Conservation (phyloP, 2,797 vertebrate species). For the Eulemur rubriventer region DNA sequence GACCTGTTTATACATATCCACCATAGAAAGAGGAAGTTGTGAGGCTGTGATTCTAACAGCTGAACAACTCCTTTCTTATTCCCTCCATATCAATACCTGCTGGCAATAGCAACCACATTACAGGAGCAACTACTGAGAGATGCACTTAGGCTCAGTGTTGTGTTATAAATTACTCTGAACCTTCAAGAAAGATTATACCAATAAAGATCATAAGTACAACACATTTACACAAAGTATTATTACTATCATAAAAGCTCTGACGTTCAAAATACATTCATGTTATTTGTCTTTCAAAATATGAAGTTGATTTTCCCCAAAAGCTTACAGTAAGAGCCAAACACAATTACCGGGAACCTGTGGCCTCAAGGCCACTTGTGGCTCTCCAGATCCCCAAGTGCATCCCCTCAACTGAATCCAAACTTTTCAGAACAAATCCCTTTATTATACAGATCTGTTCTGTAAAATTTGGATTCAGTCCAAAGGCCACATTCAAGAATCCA, state of each 20-base stretch:
- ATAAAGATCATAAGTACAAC: slow-evolving; percentile 29
- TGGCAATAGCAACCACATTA: background rate
- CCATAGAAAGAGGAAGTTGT: background rate
- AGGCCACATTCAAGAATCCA: no score
- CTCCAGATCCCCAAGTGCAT: no score
- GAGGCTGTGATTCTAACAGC: background rate
- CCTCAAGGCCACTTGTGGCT: background rate
- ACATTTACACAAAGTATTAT: slow-evolving; percentile 5
- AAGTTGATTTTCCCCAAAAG: slow-evolving; percentile 17
- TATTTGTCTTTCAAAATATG: slow-evolving; percentile 33
- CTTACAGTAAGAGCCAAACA: background rate
- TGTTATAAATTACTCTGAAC: background rate
- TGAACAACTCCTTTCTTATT: background rate
- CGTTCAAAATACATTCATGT: background rate
- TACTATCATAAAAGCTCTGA: background rate
- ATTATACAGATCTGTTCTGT: no score
- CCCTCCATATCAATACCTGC: background rate
- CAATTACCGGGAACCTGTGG: background rate
- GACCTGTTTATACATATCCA: background rate
- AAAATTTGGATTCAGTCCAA: no score
- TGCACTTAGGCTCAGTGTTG: background rate
- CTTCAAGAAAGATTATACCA: slow-evolving; percentile 50
- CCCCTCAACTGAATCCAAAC: no score
- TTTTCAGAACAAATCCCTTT: no score
- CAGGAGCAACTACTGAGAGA: background rate